Conservation (phyloP, 2,113 vertebrate species). For the Pomatostomus ruficeps region DNA sequence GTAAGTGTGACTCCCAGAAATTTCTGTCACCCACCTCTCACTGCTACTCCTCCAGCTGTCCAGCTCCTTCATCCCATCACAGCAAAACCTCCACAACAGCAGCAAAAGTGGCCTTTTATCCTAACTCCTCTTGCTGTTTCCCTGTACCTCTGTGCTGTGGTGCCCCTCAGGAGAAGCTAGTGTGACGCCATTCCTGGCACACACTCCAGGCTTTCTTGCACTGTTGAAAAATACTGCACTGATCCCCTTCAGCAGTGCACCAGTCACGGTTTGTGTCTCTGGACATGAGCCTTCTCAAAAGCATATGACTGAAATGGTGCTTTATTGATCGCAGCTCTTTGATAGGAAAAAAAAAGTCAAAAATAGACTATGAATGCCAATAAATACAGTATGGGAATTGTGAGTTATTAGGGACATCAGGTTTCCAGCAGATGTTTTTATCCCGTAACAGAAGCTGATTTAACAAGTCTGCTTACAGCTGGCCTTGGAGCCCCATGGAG, state of each 20-base stretch:
- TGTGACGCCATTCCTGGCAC: neutral
- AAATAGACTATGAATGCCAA: constrained; percentile 32
- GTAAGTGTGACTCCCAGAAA: neutral
- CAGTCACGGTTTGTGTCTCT: neutral
- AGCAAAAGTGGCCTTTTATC: neutral
- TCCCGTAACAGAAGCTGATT: constrained; percentile 54
- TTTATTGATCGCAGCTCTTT: constrained; percentile 40
- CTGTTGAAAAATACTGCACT: neutral
- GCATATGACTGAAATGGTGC: neutral
- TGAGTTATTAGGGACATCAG: constrained; percentile 53
- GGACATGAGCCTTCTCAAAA: neutral
- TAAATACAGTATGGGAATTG: constrained; percentile 33
- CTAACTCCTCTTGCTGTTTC: neutral
- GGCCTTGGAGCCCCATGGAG: constrained; percentile 7
- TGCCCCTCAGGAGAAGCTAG: neutral
- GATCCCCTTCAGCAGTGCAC: neutral
- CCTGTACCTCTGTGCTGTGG: neutral
- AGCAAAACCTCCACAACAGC: neutral
- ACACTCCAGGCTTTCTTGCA: neutral
- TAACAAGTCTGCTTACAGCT: constrained; percentile 60
- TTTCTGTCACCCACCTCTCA: neutral
- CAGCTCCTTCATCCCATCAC: fast-evolving
- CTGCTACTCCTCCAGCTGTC: neutral
- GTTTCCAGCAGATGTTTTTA: constrained; percentile 65
- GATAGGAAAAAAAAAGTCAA: constrained; percentile 4